Base-by-base conservation (phyloP, 2,113 vertebrate species). In the Monopterus albus region DNA sequence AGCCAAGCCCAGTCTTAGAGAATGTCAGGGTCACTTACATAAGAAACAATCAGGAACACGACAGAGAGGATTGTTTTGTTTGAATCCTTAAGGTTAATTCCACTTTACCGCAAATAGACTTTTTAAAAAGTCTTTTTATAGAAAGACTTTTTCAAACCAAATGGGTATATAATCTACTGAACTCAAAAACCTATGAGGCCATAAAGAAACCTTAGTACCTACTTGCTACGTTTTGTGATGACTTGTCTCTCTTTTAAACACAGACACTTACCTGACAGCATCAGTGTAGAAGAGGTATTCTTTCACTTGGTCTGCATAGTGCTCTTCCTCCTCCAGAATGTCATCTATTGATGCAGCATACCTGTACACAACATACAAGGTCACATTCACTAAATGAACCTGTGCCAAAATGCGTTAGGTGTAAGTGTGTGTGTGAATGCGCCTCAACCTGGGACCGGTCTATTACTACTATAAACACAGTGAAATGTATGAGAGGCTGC, bases 241-340 rank as follows among this genome's bases (percentile, higher is more conserved):
- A n/a, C n/a, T n/a, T n/a, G n/a, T n/a, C 2, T 38, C 4, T 20
- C 7, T 23, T n/a, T 38, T 21, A 18, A 47, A 53, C 3, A 31
- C 9, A 11, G n/a, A n/a, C 7, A 46, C 62, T 25, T 73, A 97
- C 96, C 96, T 84, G 15, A 98, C 84, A 15, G 96, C 94, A 29
- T 98, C 96, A 26, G 96, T 94, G 81, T 97, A 98, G 88, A 95
- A 97, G 26, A 98, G 94, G 78, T 98, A 98, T 50, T 98, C 96
- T 79, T 98, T 98, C 79, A 98, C 91, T 61, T 96, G 96, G 78
- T 98, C 96, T 23, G 96, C 96, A 73, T 98, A 98, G 78, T 98
- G 96, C 23, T 98, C 96, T 49, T 98, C 96, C 71, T 98, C 96
- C 91, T 98, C 96, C 69, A 98, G 83, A 69, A 98, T 97, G 59